Evolutionary conservation across 2,888 invertebrate genomes (phyloP), one percentile per base, ranked within the genome.

Genomic region (Hypomecis atomaria): DNA sequence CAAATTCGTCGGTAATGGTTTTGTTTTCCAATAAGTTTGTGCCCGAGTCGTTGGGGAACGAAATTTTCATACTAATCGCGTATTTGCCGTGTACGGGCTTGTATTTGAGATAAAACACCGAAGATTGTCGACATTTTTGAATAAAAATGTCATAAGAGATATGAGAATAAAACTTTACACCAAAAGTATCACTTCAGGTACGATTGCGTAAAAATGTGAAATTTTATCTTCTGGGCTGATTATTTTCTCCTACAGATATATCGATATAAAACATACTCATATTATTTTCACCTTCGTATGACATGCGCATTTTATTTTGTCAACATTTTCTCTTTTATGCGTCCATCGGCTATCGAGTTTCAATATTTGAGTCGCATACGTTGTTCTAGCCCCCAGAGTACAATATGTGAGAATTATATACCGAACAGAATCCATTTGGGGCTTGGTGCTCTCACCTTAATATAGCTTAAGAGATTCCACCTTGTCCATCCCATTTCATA

Each of bases 401-500:
- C 87, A 84, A 87, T 87, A 84, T 78, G 78, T 79, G 79, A 78
- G 84, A 87, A 91, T 89, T 87, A 89, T 83, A 78, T 67, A 65
- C 71, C 62, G 58, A 77, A 83, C 60, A 64, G 62, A 67, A 70
- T 48, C 82, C 89, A 85, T 88, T 85, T 81, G 87, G 88, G 86
- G 88, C 80, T 85, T 73, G 83, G 75, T 84, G 85, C 89, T 88
- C 82, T 80, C 84, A 84, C 88, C 89, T 86, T 89, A 86, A 88
- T 88, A 87, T 78, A 87, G 85, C 88, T 88, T 85, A 84, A 86
- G 85, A 90, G 90, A 90, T 90, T 91, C 88, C 78, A 85, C 83
- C 83, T 82, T 86, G 90, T 87, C 88, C 89, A 84, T 88, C 82
- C 79, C 78, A 83, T 87, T 79, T 70, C 80, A 78, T 83, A 85